Conservation (phyloP, 2,113 vertebrate genomes). For the Apteryx mantelli region DNA sequence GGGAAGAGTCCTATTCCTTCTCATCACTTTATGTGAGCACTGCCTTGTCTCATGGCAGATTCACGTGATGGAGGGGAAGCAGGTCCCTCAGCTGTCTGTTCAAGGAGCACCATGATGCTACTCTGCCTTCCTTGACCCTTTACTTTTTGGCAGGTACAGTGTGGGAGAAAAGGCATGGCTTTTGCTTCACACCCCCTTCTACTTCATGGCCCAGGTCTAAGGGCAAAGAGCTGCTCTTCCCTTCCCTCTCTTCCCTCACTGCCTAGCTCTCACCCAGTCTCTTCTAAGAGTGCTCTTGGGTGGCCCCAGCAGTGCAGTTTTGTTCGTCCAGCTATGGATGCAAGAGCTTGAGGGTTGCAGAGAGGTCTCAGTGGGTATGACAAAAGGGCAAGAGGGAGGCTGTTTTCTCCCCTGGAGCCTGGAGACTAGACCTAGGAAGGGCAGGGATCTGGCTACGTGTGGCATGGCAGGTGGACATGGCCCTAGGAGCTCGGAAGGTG, state of each 20-base stretch:
- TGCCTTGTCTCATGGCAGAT: neutral
- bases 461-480: neutral
- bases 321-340: neutral
- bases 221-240: neutral
- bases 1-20: neutral
- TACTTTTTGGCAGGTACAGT: neutral
- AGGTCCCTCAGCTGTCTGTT: neutral
- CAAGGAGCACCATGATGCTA: neutral
- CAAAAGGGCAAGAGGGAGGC: neutral
- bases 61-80: neutral
- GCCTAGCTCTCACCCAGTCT: neutral
- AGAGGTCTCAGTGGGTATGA: neutral
- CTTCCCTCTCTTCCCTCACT: too few species aligned
- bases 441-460: neutral
- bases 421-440: neutral
- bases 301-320: neutral
- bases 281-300: neutral
- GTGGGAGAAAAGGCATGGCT: neutral
- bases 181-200: neutral
- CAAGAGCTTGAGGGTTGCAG: neutral
- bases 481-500: neutral
- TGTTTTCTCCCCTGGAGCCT: neutral
- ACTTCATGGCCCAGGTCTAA: too few species aligned
- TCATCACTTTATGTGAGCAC: neutral
- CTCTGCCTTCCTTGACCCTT: neutral